These are phyloP conservation scores for Samia ricini DNA, from an alignment of 1,140 invertebrate species.

Conservation along the genomic window DNA sequence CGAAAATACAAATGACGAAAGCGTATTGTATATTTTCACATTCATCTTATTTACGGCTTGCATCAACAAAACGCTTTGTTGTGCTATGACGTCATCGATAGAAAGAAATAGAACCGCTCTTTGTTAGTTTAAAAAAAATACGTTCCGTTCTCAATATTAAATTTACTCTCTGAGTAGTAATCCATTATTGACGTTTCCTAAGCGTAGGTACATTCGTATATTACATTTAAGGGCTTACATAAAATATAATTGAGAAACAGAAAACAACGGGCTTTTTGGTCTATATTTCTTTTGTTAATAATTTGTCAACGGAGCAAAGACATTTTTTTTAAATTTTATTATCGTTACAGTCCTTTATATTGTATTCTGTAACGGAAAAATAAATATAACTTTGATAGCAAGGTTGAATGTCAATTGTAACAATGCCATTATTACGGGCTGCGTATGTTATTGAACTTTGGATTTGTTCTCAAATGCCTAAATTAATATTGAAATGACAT, in stretches of 20 bases:
- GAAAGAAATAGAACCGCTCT: slow-evolving; percentile 52
- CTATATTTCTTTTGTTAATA: slow-evolving; percentile 28
- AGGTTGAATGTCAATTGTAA: too few relatives aligned
- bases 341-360: not conserved
- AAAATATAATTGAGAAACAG: not conserved
- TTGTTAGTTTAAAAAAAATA: slow-evolving; percentile 35
- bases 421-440: not conserved
- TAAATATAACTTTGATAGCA: not conserved
- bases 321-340: not conserved
- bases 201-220: not conserved
- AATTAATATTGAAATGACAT: not conserved
- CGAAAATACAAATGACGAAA: slow-evolving; percentile 26
- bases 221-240: not conserved
- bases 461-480: not conserved
- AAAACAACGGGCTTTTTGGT: slow-evolving; percentile 43
- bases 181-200: not conserved
- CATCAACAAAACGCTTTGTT: slow-evolving; percentile 35
- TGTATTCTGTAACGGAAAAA: not conserved
- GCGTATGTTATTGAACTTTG: not conserved
- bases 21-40: slow-evolving; percentile 27
- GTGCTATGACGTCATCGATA: slow-evolving; percentile 48
- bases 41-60: slow-evolving; percentile 26
- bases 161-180: not conserved
- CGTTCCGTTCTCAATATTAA: slow-evolving; percentile 3
- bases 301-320: not conserved